These are phyloP conservation scores for Cepaea hortensis DNA, from an alignment of 2,888 invertebrate genomes.

Conservation along the genomic window DNA sequence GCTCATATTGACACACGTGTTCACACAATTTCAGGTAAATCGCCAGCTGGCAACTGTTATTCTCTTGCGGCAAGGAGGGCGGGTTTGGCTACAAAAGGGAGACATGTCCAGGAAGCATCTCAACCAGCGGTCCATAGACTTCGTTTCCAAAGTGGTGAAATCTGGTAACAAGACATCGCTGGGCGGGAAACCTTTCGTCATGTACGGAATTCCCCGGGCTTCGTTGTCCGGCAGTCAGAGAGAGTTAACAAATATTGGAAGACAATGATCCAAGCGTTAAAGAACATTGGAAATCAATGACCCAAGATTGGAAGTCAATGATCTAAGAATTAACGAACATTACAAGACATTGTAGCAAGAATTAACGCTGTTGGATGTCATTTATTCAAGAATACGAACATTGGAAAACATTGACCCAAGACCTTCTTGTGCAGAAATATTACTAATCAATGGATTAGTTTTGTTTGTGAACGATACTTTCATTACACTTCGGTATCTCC, in stretches of 20 bases:
- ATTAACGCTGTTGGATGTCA: no score
- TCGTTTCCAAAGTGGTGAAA: constrained; percentile 46
- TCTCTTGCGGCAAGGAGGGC: constrained; percentile 48
- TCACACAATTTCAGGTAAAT: constrained; percentile 46
- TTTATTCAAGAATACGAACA: not conserved
- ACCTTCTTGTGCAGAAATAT: no score
- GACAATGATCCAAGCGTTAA: not conserved
- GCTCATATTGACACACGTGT: not conserved
- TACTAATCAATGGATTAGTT: no score
- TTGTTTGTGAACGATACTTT: no score
- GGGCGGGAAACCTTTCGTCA: constrained; percentile 53
- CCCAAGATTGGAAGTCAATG: no score
- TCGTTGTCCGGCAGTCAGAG: constrained; percentile 38
- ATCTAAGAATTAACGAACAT: no score
- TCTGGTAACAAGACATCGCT: constrained; percentile 47
- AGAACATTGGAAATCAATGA: no score
- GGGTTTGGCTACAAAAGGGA: constrained; percentile 40
- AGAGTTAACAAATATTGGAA: not conserved
- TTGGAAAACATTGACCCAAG: not conserved
- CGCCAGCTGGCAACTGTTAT: constrained; percentile 52
- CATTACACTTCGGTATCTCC: no score
- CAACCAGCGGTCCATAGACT: constrained; percentile 46
- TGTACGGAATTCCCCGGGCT: constrained; percentile 57
- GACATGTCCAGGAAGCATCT: constrained; percentile 51
- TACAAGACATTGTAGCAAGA: no score